Percentiles rank a stretch among this genome's conserved stretches.
phyloP scores from a whole-genome alignment of 1,140 invertebrate genomes.

The Aphelinus certus region DNA sequence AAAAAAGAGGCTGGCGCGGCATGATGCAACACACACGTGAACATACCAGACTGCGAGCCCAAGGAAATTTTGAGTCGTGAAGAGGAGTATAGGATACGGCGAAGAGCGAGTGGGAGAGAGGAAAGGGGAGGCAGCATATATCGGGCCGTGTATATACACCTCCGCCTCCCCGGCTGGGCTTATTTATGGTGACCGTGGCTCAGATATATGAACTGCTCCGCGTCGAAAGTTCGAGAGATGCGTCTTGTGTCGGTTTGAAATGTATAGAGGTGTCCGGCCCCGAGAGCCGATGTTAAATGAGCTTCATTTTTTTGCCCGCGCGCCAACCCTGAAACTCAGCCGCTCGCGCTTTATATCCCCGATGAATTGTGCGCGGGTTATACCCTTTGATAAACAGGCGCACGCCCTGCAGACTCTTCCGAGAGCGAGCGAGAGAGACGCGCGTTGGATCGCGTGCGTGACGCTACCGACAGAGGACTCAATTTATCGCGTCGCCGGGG shows the following conservation, averaged over 20 bases:
- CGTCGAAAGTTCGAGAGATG: slow-evolving; percentile 64
- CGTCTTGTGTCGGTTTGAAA: slow-evolving; percentile 62
- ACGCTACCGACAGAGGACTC: slow-evolving; percentile 22
- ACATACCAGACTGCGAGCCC: too few species aligned
- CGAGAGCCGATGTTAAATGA: slow-evolving; percentile 52
- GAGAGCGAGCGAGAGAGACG: neutral
- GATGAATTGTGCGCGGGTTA: neutral
- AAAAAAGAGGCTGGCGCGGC: too few species aligned
- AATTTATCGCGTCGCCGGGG: slow-evolving; percentile 28
- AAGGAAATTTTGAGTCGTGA: slow-evolving; percentile 26
- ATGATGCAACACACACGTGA: too few species aligned
- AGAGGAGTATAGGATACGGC: neutral
- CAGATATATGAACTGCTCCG: slow-evolving; percentile 67
- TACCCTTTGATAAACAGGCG: neutral
- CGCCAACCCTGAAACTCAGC: neutral
- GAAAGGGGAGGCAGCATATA: slow-evolving; percentile 8
- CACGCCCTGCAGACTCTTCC: neutral
- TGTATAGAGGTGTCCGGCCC: slow-evolving; percentile 59
- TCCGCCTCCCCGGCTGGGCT: slow-evolving; percentile 54
- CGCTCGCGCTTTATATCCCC: neutral
- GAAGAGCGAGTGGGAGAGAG: neutral
- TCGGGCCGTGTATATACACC: too few species aligned
- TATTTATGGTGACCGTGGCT: slow-evolving; percentile 67
- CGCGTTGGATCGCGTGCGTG: slow-evolving; percentile 19
- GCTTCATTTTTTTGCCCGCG: slow-evolving; percentile 52